Evolutionary conservation across 2,888 invertebrate genomes (phyloP).

Genomic region (Spatulosminthurus flaviceps): DNA sequence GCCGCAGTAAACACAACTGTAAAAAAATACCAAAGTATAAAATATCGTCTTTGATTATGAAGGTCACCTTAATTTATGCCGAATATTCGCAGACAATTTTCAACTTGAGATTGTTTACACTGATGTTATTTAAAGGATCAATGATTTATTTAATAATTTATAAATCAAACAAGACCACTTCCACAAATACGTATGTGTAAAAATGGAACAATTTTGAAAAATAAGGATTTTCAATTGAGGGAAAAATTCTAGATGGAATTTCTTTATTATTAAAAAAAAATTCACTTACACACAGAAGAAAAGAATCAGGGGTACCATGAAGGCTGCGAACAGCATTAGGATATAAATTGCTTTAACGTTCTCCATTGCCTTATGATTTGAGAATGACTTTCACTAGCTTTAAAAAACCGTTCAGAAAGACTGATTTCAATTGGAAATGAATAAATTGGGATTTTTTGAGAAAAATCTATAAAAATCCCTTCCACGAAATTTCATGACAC

Average conservation of each 20-base stretch:
- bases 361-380: constrained; percentile 13
- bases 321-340: constrained; percentile 39
- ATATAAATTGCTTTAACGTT: constrained; percentile 35
- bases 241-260: not conserved
- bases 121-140: too few species aligned
- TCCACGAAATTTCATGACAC: too few species aligned
- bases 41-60: not conserved
- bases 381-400: not conserved
- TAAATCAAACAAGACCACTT: too few species aligned
- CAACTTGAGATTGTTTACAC: too few species aligned
- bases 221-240: too few species aligned
- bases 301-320: constrained; percentile 33
- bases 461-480: too few species aligned
- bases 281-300: constrained; percentile 43
- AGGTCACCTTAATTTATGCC: too few species aligned
- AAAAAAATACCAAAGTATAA: not conserved
- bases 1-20: constrained; percentile 44
- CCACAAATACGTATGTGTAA: too few species aligned
- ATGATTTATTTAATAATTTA: too few species aligned
- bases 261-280: not conserved
- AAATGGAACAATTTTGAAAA: too few species aligned
- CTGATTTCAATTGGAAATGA: not conserved
- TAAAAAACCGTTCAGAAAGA: not conserved
- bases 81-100: too few species aligned
- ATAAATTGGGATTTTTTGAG: too few species aligned